Base-by-base conservation (phyloP, 2,888 invertebrate species). In the Troides helena region DNA sequence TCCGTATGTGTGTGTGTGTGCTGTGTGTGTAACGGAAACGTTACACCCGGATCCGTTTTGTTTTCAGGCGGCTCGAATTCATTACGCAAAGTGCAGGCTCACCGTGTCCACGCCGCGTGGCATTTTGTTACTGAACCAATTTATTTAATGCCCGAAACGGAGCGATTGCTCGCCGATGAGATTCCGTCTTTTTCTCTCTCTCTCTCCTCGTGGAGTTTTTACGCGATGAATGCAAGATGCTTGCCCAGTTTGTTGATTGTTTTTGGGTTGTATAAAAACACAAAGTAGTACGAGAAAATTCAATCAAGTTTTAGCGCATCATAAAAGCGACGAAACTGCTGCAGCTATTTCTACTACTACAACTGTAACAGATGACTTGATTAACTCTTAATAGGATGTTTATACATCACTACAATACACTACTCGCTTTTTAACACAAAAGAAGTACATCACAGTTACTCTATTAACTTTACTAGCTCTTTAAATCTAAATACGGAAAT, bases 71-170 rank as follows among this genome's bases (percentile, higher is more conserved):
- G 21, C 63, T 18, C 50, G 50, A 25, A 18, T 62, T 75, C 75
- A 75, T 75, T 74, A 75, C 65, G 60, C 59, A 72, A 68, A 75
- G 75, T 75, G 73, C 74, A 72, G 62, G 72, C 72, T 75, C 72
- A 72, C 72, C 62, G 59, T 63, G 67, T 10, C 63, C 50, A 30
- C 25, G 46, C 59, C 66, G 62, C 61, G 66, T 25, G 60, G 58
- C 60, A 72, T 74, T 74, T 74, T 74, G 71, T 73, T 75, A 74
- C 62, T 61, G 69, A 74, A 75, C 72, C 73, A 75, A 75, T 75
- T 74, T 74, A 71, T 74, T 74, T 73, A 74, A 75, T 73, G 73
- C 71, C 68, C 62, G 65, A 69, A 72, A 74, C 70, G 67, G 23
- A 62, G 63, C 68, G 46, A 68, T 68, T 59, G 58, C 59, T 50